Conservation (phyloP, 2,113 vertebrate species). For the Leucosticte australis region DNA sequence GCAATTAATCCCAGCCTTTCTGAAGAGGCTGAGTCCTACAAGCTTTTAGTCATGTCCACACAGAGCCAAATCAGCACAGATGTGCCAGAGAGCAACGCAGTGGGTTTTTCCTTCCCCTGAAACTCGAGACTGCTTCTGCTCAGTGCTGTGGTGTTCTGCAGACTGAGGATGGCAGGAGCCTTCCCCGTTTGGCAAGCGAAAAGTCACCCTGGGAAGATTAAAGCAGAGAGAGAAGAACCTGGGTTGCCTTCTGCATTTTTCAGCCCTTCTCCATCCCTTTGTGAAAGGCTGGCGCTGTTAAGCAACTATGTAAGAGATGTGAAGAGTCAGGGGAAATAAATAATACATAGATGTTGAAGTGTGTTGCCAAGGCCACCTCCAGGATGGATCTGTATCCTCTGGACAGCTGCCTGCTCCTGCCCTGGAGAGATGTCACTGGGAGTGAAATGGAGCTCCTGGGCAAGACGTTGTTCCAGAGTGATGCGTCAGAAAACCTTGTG, state of each 20-base stretch:
- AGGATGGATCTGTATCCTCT: not conserved
- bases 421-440: not conserved
- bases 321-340: constrained; percentile 2
- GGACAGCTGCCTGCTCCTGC: not conserved
- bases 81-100: not conserved
- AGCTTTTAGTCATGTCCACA: not conserved
- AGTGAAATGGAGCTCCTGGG: constrained; percentile 29
- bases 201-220: not conserved
- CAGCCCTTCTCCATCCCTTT: not conserved
- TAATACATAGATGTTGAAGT: constrained; percentile 4
- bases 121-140: not conserved
- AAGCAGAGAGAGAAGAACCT: not conserved
- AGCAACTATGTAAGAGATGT: not conserved
- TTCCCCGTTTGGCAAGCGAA: not conserved
- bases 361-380: constrained; percentile 28
- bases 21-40: not conserved
- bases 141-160: not conserved
- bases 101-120: not conserved
- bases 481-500: constrained; percentile 14
- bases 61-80: constrained; percentile 22
- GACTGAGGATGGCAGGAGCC: not conserved
- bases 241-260: not conserved
- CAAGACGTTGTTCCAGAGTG: not conserved
- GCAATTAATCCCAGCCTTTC: constrained; percentile 5
- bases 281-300: not conserved